phyloP scores from a whole-genome alignment of 2,797 vertebrate genomes.

The Poeciliopsis infans region DNA sequence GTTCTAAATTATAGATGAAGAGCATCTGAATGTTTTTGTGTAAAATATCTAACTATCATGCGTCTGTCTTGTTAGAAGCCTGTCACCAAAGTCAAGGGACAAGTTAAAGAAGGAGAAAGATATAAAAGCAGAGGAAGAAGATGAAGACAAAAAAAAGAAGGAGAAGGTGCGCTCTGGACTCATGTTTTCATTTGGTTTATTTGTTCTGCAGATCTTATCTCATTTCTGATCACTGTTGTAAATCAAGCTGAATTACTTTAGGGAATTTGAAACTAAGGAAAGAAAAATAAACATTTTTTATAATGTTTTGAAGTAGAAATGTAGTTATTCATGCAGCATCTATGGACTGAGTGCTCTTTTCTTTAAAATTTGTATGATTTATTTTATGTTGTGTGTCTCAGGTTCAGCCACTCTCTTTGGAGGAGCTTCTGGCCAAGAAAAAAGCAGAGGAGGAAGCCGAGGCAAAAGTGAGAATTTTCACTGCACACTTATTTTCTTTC shows the following conservation, averaged over 20 bases:
- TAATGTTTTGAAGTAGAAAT: background rate
- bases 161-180: constrained; percentile 83
- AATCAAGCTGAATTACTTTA: background rate
- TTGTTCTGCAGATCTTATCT: background rate
- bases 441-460: constrained; percentile 97
- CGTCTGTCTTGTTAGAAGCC: constrained; percentile 73
- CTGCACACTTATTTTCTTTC: background rate
- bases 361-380: constrained; percentile 4
- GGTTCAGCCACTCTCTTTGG: constrained; percentile 93
- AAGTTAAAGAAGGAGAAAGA: constrained; percentile 90
- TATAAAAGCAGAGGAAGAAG: constrained; percentile 87
- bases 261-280: background rate
- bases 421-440: constrained; percentile 96
- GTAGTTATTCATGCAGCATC: background rate
- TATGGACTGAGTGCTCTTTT: background rate
- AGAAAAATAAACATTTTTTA: too few species aligned
- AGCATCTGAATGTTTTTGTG: background rate
- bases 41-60: background rate
- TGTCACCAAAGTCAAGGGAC: constrained; percentile 90
- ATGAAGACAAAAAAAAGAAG: constrained; percentile 90
- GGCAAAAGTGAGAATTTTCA: constrained; percentile 84
- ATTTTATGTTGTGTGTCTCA: constrained; percentile 48
- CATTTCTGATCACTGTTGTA: background rate
- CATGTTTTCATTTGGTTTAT: background rate
- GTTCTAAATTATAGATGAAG: background rate